Evolutionary conservation across 2,797 vertebrate species (phyloP).

Genomic region (Hozukius guyotensis): DNA sequence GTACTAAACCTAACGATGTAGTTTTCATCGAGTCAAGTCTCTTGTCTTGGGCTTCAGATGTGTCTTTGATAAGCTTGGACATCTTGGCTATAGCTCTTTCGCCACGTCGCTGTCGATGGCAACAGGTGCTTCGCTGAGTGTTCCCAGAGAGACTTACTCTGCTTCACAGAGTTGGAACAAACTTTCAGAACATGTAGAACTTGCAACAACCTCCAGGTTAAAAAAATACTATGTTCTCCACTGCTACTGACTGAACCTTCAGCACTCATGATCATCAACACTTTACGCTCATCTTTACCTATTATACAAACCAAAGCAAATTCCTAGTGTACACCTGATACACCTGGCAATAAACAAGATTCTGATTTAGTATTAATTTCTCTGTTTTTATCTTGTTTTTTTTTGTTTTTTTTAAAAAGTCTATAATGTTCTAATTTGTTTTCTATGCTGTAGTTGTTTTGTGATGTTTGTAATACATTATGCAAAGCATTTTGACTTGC

Average conservation of each 20-base stretch:
- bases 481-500: slow-evolving; percentile 3
- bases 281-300: not conserved
- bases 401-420: not conserved
- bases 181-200: not conserved
- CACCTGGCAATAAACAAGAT: no score
- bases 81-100: no score
- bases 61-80: no score
- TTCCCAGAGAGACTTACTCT: not conserved
- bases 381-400: not conserved
- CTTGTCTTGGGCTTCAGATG: no score
- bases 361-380: not conserved
- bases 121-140: not conserved
- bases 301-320: no score
- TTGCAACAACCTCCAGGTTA: not conserved
- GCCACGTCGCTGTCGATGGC: no score
- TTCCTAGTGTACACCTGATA: no score
- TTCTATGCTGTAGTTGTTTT: not conserved
- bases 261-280: not conserved
- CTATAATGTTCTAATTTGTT: not conserved
- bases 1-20: no score
- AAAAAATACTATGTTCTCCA: no score
- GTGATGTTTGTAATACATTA: not conserved
- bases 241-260: no score
- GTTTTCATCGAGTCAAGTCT: no score
- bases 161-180: not conserved